These are phyloP conservation scores for Phalanger gymnotis DNA, from an alignment of 2,797 vertebrate species.

Conservation along the genomic window DNA sequence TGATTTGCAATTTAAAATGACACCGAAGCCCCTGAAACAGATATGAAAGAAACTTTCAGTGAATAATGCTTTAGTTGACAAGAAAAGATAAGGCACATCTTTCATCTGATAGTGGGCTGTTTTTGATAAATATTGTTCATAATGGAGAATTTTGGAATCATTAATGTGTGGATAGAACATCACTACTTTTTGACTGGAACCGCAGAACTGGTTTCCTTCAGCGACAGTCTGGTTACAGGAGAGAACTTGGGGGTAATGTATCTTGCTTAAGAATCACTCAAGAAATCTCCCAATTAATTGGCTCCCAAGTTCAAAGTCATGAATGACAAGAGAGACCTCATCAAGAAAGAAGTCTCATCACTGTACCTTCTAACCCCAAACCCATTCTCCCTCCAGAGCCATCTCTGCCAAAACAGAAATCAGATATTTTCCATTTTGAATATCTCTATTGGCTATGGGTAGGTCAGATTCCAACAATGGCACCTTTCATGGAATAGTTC, in stretches of 20 bases:
- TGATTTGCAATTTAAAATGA: constrained; percentile 99
- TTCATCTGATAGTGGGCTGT: constrained; percentile 92
- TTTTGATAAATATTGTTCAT: constrained; percentile 95
- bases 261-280: constrained; percentile 63
- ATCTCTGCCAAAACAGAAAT: fast-evolving
- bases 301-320: constrained; percentile 41
- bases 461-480: neutral
- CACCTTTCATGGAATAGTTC: fast-evolving
- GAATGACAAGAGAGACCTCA: neutral
- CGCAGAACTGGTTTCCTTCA: constrained; percentile 79
- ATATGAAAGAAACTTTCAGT: constrained; percentile 94
- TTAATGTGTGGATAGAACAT: constrained; percentile 90
- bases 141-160: constrained; percentile 92
- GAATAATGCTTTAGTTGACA: constrained; percentile 95
- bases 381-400: neutral
- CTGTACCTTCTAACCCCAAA: neutral
- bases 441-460: neutral
- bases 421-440: fast-evolving
- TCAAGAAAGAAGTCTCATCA: neutral
- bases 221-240: constrained; percentile 68
- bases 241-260: constrained; percentile 57
- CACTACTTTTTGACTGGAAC: constrained; percentile 87
- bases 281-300: constrained; percentile 61
- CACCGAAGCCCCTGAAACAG: constrained; percentile 92
- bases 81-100: constrained; percentile 95